A percentile compares a stretch with the other conserved stretches of the same genome.
phyloP scores from a whole-genome alignment of 2,888 invertebrate species.

The Opisthograptis luteolata region DNA sequence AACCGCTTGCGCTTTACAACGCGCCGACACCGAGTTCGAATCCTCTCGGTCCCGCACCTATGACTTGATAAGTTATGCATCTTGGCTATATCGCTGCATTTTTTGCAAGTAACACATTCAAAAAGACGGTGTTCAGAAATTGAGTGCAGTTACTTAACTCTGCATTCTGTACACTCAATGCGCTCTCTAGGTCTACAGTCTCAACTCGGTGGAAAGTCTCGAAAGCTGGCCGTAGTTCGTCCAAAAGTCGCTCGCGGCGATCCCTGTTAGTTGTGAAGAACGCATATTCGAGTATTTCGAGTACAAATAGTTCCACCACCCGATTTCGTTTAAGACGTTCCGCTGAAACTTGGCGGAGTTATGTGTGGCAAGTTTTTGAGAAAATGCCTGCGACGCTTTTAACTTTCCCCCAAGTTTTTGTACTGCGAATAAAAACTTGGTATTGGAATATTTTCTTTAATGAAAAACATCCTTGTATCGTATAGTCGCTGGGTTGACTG shows the following conservation, averaged over 20 bases:
- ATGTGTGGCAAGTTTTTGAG: slow-evolving; percentile 31
- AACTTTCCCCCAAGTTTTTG: slow-evolving; percentile 10
- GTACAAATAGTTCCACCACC: slow-evolving; percentile 41
- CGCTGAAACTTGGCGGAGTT: slow-evolving; percentile 28
- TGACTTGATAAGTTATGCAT: too few species aligned
- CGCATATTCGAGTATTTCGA: slow-evolving; percentile 44
- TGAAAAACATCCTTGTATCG: neutral
- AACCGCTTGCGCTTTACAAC: too few species aligned
- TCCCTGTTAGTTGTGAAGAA: slow-evolving; percentile 32
- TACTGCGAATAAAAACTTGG: slow-evolving; percentile 5
- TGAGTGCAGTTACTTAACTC: neutral
- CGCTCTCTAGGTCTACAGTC: neutral
- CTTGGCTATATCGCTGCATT: too few species aligned
- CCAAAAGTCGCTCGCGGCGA: neutral
- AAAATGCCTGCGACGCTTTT: slow-evolving; percentile 19
- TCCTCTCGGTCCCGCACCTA: too few species aligned
- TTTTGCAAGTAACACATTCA: too few species aligned
- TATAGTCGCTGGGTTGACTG: neutral
- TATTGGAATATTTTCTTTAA: slow-evolving; percentile 18
- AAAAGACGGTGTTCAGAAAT: too few species aligned
- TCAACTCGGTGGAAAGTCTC: neutral
- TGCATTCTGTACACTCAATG: neutral
- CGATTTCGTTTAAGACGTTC: slow-evolving; percentile 34
- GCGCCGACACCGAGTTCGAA: too few species aligned
- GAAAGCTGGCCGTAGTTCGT: slow-evolving; percentile 3